Conservation (phyloP, 64 coral and sea anemone species). For the Pachyseris speciosa region DNA sequence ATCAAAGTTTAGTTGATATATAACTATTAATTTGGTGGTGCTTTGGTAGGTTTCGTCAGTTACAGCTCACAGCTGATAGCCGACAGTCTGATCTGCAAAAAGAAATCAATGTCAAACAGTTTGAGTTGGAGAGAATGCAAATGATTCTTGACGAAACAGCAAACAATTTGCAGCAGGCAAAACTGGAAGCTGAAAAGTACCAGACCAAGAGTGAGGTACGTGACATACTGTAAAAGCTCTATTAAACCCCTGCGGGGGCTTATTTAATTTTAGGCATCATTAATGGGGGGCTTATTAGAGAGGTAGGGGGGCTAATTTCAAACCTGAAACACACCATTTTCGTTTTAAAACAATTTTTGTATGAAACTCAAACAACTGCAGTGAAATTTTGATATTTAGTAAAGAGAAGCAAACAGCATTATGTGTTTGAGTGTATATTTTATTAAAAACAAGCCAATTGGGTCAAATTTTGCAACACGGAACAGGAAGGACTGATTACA, state of each 20-base stretch:
- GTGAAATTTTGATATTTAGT: too few relatives aligned
- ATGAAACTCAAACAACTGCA: too few relatives aligned
- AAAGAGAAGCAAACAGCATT: too few relatives aligned
- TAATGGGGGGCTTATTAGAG: too few relatives aligned
- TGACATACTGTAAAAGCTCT: neutral
- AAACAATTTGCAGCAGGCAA: conserved; percentile 80
- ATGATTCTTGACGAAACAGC: conserved; percentile 88
- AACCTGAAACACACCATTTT: too few relatives aligned
- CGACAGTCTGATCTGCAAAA: conserved; percentile 87
- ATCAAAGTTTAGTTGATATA: too few relatives aligned
- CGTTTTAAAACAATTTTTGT: too few relatives aligned
- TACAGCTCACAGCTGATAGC: conserved; percentile 84
- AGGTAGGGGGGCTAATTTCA: too few relatives aligned
- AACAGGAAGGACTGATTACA: too few relatives aligned
- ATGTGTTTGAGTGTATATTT: too few relatives aligned
- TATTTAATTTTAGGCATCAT: neutral
- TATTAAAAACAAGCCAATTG: too few relatives aligned
- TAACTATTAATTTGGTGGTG: neutral
- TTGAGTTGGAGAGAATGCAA: conserved; percentile 90
- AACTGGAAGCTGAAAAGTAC: conserved; percentile 84
- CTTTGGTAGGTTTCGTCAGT: conserved; percentile 76
- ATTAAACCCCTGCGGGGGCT: neutral
- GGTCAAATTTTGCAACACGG: too few relatives aligned
- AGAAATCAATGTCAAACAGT: conserved; percentile 97
- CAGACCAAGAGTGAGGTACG: conserved; percentile 93